Evolutionary conservation across 2,797 vertebrate genomes (phyloP), one percentile per base, ranked within the genome.

Genomic region (Menidia menidia): DNA sequence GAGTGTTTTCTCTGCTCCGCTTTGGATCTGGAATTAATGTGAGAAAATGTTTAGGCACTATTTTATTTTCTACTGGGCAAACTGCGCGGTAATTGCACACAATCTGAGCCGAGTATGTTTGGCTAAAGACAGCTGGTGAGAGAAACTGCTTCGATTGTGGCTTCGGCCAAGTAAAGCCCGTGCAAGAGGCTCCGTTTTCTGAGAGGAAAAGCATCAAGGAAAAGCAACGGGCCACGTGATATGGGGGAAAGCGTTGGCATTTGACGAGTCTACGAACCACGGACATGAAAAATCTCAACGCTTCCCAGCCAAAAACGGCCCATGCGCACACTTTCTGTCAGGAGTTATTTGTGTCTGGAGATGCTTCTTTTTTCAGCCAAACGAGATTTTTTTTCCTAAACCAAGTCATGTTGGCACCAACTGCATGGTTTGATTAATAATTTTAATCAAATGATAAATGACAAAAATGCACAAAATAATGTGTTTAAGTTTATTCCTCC

Each of bases 1-100:
- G 15, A 63, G 58, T 11, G 43, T 47, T 80, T 39, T 4, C 2
- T 25, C 25, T 76, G 78, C 73, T 50, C 2, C 57, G 42, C 44
- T 47, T 78, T 76, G 68, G 35, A 80, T 62, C 25, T 25, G 25
- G 25, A 25, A 25, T 25, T 25, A 25, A 25, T 25, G 25, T 25
- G 25, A 25, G 25, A 25, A 25, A 25, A 25, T 25, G 25, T 10
- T 19, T 0, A 48, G 6, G n/a, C n/a, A 48, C n/a, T 19, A 18
- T 47, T 18, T 47, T 19, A 18, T 48, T 19, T 48, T 48, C 4
- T 19, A 47, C 16, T n/a, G 16, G 44, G 16, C 44, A n/a, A 47
- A 7, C 7, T 16, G 15, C n/a, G 16, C 14, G 43, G 14, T 47
- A 16, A 47, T 47, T 47, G 16, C 16, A 6, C 44, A 47, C 0